Conservation (phyloP, 2,797 vertebrate species). For the Tokudaia tokunoshimensis region DNA sequence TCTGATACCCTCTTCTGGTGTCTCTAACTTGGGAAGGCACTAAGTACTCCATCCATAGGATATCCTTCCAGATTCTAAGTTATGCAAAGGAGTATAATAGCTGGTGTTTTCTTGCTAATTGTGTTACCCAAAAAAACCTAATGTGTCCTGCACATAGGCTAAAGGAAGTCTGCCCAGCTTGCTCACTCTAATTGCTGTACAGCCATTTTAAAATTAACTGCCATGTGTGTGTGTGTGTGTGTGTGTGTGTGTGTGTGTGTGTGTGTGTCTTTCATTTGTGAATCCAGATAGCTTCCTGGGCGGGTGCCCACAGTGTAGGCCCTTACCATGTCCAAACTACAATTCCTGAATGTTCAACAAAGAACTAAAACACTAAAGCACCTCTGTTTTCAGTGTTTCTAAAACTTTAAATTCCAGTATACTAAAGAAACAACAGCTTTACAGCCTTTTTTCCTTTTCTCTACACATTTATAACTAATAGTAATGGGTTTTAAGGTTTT, state of each 20-base stretch:
- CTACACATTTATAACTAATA: neutral
- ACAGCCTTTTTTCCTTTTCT: neutral
- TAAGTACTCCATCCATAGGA: neutral
- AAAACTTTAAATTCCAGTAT: neutral
- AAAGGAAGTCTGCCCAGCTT: too few species aligned
- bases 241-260: too few species aligned
- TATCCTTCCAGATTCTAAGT: neutral
- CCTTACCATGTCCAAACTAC: neutral
- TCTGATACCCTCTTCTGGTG: too few species aligned
- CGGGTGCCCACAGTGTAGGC: too few species aligned
- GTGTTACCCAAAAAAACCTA: too few species aligned
- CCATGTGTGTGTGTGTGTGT: too few species aligned
- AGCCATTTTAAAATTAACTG: too few species aligned
- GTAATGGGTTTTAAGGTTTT: slow-evolving; percentile 30
- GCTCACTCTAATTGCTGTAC: too few species aligned
- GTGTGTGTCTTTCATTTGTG: too few species aligned
- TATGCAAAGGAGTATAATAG: neutral
- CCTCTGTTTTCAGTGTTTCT: slow-evolving; percentile 18
- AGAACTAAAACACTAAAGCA: neutral
- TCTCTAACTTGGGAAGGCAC: neutral
- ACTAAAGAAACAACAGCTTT: slow-evolving; percentile 30
- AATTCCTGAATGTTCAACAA: neutral
- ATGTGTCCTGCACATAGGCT: too few species aligned
- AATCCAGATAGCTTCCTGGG: too few species aligned
- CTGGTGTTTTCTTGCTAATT: too few species aligned